Conservation (phyloP, 2,113 vertebrate genomes). For the Procavia capensis region DNA sequence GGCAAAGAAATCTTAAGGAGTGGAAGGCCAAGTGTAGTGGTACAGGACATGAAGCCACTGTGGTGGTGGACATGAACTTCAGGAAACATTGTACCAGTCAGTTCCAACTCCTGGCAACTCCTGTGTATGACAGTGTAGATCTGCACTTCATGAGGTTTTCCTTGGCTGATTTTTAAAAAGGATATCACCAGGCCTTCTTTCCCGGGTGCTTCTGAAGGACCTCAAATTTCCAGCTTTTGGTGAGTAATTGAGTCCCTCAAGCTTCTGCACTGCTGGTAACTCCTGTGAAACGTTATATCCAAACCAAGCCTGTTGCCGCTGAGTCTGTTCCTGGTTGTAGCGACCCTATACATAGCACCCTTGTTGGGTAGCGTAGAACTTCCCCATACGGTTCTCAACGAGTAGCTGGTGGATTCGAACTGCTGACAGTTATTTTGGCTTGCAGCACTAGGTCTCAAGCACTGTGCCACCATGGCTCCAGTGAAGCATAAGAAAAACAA, state of each 20-base stretch:
- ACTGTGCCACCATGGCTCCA: no score
- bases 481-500: no score
- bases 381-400: no score
- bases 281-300: neutral
- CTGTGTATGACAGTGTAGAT: neutral
- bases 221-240: neutral
- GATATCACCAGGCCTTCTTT: neutral
- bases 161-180: neutral
- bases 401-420: no score
- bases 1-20: neutral
- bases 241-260: neutral
- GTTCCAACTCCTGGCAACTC: neutral
- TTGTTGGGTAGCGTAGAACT: no score
- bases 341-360: no score
- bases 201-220: neutral
- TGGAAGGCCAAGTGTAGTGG: accelerated
- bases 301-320: no score
- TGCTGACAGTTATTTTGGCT: no score
- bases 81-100: neutral
- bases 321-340: no score
- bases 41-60: neutral
- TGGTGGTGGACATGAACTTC: neutral
- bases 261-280: neutral
- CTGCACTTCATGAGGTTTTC: neutral
- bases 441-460: no score